Conservation (phyloP, 1,140 invertebrate species). For the Lasaia peninsularis region DNA sequence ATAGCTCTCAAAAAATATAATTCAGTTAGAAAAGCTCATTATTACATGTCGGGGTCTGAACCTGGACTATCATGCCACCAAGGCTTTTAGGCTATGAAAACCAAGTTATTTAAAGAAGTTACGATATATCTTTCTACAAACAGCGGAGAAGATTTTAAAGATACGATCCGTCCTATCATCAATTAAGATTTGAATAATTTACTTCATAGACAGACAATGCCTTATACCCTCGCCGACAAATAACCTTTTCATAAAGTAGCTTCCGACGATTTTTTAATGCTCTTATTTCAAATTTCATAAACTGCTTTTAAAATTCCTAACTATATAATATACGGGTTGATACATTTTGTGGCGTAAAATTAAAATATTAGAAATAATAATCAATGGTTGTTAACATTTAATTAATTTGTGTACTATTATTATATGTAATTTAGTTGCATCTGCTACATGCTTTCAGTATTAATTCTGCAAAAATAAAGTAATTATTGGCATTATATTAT, state of each 20-base stretch:
- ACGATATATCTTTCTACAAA: neutral
- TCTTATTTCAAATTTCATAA: conserved; percentile 36
- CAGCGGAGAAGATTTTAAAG: neutral
- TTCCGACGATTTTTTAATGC: conserved; percentile 45
- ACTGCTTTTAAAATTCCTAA: conserved; percentile 31
- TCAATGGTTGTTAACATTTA: too few species aligned
- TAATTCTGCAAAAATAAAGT: too few species aligned
- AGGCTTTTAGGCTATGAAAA: too few species aligned
- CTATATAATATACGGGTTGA: conserved; percentile 36
- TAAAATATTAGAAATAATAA: neutral
- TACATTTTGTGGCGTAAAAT: conserved; percentile 2
- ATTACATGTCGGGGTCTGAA: too few species aligned
- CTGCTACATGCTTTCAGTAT: too few species aligned
- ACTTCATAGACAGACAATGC: conserved; percentile 27
- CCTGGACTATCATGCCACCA: too few species aligned
- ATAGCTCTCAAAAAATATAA: too few species aligned
- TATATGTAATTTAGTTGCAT: too few species aligned
- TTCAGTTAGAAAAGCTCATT: too few species aligned
- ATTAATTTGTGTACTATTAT: too few species aligned
- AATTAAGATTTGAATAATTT: conserved; percentile 38
- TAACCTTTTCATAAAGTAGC: conserved; percentile 50
- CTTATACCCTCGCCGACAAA: conserved; percentile 44
- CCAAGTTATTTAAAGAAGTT: neutral
- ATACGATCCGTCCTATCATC: neutral
- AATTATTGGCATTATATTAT: too few species aligned